Percentiles rank a stretch among this genome's conserved stretches.
phyloP scores from a whole-genome alignment of 1,140 invertebrate species.

The Neelides sp. region DNA sequence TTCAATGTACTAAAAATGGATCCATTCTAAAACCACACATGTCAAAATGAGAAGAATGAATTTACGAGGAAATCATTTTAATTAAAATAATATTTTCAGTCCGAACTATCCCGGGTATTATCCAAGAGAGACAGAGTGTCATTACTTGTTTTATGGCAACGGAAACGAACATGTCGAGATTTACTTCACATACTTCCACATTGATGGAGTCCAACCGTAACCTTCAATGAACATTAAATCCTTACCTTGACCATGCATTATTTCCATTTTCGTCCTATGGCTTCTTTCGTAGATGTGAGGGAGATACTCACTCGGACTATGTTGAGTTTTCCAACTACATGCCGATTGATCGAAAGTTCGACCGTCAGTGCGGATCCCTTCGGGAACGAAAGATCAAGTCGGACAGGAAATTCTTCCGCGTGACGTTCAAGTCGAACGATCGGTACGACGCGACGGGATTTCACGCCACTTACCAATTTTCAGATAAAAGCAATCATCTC shows the following conservation, averaged over 20 bases:
- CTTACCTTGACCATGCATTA: background rate
- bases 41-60: conserved; percentile 5
- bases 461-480: conserved; percentile 44
- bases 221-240: conserved; percentile 33
- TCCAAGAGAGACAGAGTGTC: conserved; percentile 79
- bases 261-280: background rate
- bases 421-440: conserved; percentile 47
- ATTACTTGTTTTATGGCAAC: conserved; percentile 82
- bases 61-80: background rate
- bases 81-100: conserved; percentile 42
- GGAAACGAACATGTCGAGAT: conserved; percentile 67
- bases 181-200: conserved; percentile 78
- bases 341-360: conserved; percentile 38
- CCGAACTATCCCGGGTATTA: conserved; percentile 89
- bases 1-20: too few species aligned
- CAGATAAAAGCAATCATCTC: conserved; percentile 19
- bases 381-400: conserved; percentile 37
- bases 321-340: conserved; percentile 46
- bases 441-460: conserved; percentile 48
- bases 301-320: conserved; percentile 42
- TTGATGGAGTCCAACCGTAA: conserved; percentile 81
- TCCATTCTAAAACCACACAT: too few species aligned
- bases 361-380: conserved; percentile 41
- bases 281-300: conserved; percentile 38
- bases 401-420: conserved; percentile 46